A percentile compares a stretch with the other conserved stretches of the same genome.
Conservation (phyloP, 2,888 invertebrate species). For the Bellardia bayeri region DNA sequence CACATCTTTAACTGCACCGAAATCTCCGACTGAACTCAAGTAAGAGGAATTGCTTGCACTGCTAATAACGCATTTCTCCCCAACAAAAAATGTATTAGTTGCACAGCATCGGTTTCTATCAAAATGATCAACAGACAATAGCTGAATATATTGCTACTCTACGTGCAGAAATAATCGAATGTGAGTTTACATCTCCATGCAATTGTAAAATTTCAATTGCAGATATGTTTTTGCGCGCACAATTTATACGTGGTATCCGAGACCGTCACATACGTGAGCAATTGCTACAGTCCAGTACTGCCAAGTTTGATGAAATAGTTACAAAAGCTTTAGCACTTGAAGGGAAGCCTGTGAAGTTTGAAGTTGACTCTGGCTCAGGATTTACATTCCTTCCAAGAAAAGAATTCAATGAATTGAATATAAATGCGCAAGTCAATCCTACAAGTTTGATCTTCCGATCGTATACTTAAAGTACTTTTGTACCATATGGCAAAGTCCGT, state of each 20-base stretch:
- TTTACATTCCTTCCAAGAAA: background rate
- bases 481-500: background rate
- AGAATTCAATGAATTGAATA: background rate
- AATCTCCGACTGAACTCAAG: slow-evolving; percentile 17
- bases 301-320: slow-evolving; percentile 19
- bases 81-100: slow-evolving; percentile 42
- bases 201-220: slow-evolving; percentile 27
- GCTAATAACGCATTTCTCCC: slow-evolving; percentile 38
- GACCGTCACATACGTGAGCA: slow-evolving; percentile 20
- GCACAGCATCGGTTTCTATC: slow-evolving; percentile 49
- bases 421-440: background rate
- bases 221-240: slow-evolving; percentile 35
- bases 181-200: slow-evolving; percentile 30
- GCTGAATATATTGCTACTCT: slow-evolving; percentile 34
- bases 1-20: slow-evolving; percentile 41
- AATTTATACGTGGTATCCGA: slow-evolving; percentile 17
- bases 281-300: slow-evolving; percentile 1
- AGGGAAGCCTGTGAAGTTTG: slow-evolving; percentile 3
- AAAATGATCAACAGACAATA: slow-evolving; percentile 40
- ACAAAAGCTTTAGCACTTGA: slow-evolving; percentile 27
- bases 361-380: slow-evolving; percentile 14
- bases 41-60: slow-evolving; percentile 46
- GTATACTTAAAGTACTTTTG: slow-evolving; percentile 1
- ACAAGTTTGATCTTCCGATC: background rate
- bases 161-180: slow-evolving; percentile 39